These are phyloP conservation scores for Carollia perspicillata DNA, from an alignment of 2,113 vertebrate genomes.

Conservation along the genomic window DNA sequence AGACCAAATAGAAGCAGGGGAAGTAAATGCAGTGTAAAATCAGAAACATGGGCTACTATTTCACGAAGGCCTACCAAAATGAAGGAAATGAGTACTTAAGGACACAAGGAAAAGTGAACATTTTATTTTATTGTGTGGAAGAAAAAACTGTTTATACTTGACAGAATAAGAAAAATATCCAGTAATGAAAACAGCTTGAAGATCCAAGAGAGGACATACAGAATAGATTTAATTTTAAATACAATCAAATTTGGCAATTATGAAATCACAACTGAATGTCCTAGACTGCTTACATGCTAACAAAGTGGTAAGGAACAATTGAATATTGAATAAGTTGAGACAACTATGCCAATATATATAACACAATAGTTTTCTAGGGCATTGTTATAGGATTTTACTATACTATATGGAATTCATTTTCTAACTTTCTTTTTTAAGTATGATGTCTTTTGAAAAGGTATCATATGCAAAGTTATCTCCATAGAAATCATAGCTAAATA, in stretches of 20 bases:
- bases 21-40: conserved; percentile 29
- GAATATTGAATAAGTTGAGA: neutral
- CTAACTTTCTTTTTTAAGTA: conserved; percentile 10
- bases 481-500: neutral
- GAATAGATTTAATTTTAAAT: conserved; percentile 30
- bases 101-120: neutral
- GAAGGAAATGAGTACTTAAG: neutral
- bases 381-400: neutral
- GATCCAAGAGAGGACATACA: neutral
- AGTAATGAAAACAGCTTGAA: neutral
- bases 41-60: conserved; percentile 8
- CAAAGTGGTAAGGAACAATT: neutral
- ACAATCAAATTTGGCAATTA: neutral
- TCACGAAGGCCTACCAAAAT: neutral
- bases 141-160: neutral
- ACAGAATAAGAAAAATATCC: neutral
- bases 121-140: neutral
- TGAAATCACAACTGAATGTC: neutral
- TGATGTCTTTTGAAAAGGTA: neutral
- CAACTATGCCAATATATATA: neutral
- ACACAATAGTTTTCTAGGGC: neutral
- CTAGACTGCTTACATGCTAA: neutral
- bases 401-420: neutral
- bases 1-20: neutral
- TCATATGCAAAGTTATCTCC: neutral